phyloP scores from a whole-genome alignment of 2,888 invertebrate genomes.

The Andrena camellia region DNA sequence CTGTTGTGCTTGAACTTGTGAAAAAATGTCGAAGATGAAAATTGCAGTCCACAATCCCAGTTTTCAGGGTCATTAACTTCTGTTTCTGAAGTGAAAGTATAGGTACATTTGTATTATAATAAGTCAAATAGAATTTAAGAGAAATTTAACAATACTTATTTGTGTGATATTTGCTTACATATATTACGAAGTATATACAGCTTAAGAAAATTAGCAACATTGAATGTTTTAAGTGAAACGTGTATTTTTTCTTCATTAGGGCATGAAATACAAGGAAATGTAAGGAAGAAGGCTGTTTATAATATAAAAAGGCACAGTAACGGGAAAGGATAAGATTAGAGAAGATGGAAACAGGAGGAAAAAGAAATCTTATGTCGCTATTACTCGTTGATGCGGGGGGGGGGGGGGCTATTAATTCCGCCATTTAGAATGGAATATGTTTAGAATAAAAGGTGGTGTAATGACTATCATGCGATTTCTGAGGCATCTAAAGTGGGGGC shows the following conservation, averaged over 20 bases:
- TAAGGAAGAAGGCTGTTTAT: no score
- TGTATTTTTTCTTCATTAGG: background rate
- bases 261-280: background rate
- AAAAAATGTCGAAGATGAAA: no score
- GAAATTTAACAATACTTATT: no score
- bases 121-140: no score
- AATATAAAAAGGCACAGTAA: no score
- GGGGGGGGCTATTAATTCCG: background rate
- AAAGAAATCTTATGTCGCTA: background rate
- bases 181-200: no score
- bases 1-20: no score
- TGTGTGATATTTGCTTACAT: no score
- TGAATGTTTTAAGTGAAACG: background rate
- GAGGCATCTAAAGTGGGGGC: constrained; percentile 22
- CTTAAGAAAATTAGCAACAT: background rate
- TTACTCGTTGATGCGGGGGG: background rate
- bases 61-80: no score
- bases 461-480: constrained; percentile 31
- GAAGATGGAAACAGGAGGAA: background rate
- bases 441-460: background rate
- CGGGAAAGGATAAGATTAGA: background rate
- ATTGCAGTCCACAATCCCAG: background rate
- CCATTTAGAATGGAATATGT: background rate
- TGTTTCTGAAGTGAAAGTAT: no score
- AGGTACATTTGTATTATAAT: no score